Evolutionary conservation across 2,888 invertebrate genomes (phyloP).

Genomic region (Diarsia mendica): DNA sequence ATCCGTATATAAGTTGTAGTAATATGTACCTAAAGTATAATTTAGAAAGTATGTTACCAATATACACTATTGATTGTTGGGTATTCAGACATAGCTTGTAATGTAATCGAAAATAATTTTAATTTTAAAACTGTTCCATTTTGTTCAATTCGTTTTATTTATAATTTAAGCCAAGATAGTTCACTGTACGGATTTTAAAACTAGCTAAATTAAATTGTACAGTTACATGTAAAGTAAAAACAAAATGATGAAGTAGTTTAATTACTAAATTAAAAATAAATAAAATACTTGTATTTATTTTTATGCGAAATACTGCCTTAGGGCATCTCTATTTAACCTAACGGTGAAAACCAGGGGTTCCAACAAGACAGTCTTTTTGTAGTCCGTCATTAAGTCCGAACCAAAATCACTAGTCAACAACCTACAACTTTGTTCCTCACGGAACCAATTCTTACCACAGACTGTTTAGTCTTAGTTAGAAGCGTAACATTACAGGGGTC

Average conservation of each 20-base stretch:
- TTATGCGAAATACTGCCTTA: too few relatives aligned
- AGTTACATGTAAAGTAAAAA: too few relatives aligned
- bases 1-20: neutral
- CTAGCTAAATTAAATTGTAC: too few relatives aligned
- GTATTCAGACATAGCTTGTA: neutral
- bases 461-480: slow-evolving; percentile 30
- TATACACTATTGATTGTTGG: neutral
- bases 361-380: neutral
- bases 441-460: slow-evolving; percentile 1
- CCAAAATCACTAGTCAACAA: neutral
- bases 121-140: neutral
- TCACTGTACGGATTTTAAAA: too few relatives aligned
- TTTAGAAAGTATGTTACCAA: neutral
- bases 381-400: neutral
- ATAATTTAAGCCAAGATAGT: neutral
- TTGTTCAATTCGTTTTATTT: neutral
- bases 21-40: neutral
- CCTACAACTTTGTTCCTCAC: too few relatives aligned
- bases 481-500: slow-evolving; percentile 18
- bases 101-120: neutral
- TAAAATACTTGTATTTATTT: too few relatives aligned
- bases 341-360: too few relatives aligned
- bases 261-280: too few relatives aligned
- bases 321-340: too few relatives aligned
- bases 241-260: too few relatives aligned